These are phyloP conservation scores for Polyommatus iphigenia DNA, from an alignment of 2,888 invertebrate genomes.

Conservation along the genomic window DNA sequence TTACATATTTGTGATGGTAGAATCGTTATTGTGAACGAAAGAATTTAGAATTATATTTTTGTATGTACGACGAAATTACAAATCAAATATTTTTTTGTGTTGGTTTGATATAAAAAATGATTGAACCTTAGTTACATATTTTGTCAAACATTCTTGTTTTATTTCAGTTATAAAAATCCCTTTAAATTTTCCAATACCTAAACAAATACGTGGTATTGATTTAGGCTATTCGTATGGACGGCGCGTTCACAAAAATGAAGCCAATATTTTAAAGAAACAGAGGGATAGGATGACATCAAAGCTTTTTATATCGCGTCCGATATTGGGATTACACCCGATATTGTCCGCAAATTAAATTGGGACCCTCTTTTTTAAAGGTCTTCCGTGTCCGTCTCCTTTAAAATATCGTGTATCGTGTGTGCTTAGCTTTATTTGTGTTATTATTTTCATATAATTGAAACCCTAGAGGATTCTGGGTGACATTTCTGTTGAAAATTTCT, in stretches of 20 bases:
- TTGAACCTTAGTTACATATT: not conserved
- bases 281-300: conserved; percentile 71
- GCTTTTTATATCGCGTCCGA: conserved; percentile 64
- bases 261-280: conserved; percentile 57
- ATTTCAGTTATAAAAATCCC: not conserved
- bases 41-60: not conserved
- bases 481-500: not conserved
- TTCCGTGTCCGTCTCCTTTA: conserved; percentile 62
- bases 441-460: conserved; percentile 67
- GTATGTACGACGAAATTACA: not conserved
- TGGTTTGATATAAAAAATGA: no score
- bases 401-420: conserved; percentile 70
- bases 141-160: not conserved
- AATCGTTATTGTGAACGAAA: not conserved
- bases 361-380: conserved; percentile 71
- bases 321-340: conserved; percentile 75
- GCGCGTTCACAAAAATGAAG: conserved; percentile 49
- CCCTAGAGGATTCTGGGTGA: conserved; percentile 52
- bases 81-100: not conserved
- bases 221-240: conserved; percentile 29
- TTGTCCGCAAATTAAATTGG: conserved; percentile 74
- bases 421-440: conserved; percentile 59
- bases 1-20: not conserved
- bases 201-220: not conserved
- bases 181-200: not conserved